Conservation (phyloP, 2,888 invertebrate genomes). For the Therioaphis trifolii region DNA sequence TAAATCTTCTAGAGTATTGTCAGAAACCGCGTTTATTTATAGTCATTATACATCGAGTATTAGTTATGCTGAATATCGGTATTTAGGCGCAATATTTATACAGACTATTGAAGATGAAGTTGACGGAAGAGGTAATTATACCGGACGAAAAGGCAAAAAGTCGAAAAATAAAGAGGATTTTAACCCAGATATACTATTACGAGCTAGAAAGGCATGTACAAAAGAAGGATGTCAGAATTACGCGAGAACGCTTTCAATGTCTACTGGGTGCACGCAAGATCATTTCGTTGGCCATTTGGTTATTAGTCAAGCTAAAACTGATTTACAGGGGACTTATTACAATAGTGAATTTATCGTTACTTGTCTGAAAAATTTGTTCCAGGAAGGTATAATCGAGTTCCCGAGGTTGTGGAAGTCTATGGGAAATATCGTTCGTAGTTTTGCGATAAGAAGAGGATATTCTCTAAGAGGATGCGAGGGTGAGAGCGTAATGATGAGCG, state of each 20-base stretch:
- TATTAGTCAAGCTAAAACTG: neutral
- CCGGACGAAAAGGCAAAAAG: neutral
- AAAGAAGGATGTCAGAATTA: neutral
- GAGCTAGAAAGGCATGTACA: slow-evolving; percentile 12
- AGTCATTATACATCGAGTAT: neutral
- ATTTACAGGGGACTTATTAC: neutral
- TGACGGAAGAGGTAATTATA: neutral
- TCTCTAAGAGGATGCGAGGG: neutral
- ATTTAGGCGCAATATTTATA: neutral
- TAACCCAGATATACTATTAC: neutral
- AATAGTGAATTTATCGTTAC: neutral
- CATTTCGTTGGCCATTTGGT: neutral
- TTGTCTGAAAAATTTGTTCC: slow-evolving; percentile 1
- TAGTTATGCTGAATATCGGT: neutral
- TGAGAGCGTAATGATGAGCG: neutral
- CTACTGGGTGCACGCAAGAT: neutral
- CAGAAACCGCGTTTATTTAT: neutral
- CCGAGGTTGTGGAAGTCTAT: neutral
- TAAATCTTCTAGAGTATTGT: no score
- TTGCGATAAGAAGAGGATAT: neutral
- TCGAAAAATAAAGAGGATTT: neutral
- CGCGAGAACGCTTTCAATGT: neutral
- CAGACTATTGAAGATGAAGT: neutral
- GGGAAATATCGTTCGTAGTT: neutral
- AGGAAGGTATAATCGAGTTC: neutral